Evolutionary conservation across 1,140 invertebrate genomes (phyloP), one percentile per base, ranked within the genome.

Genomic region (Drosophila orena): DNA sequence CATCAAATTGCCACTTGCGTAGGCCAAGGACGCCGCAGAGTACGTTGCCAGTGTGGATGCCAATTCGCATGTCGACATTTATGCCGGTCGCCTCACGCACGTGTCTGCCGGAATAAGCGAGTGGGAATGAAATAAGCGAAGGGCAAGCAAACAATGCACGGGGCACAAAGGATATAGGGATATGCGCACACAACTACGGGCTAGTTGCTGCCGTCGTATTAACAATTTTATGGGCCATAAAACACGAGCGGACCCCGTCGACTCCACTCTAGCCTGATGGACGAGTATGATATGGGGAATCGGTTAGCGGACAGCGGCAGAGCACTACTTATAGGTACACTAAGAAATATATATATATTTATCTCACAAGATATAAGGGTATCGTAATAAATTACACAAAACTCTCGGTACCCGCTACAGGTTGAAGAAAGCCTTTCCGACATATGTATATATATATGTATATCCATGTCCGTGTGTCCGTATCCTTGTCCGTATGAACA

Each of bases 1-100:
- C 97, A 93, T 99, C 98, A 93, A 98, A 99, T 94, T 99, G 98
- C 98, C 98, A 99, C 93, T 99, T 99, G 53, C 97, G 93, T 7
- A 99, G 93, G 2, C 98, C 98, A 47, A 99, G 94, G n/a, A 99
- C 97, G 4, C 98, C 98, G 88, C 98, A 99, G 7, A 99, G 93
- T 20, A 99, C 98, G 88, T 97, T 97, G 65, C 97, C 97, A 5
- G 98, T 98, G 93, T 98, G 97, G 74, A 98, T 98, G 10, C 98
- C 98, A 72, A 99, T 98, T 72, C 98, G 93, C 98, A 99, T 98
- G 93, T 98, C 97, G 27, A 98, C 96, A 91, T 97, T 97, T 92
- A 97, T 97, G 10, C 97, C 96, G 2, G 97, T 97, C 3, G 96
- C 96, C 93, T 97, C 96, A 22, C 97, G 94, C 8, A 98, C 96